Base-by-base conservation (phyloP, 1,140 invertebrate genomes). In the Brachystomella parvula region DNA sequence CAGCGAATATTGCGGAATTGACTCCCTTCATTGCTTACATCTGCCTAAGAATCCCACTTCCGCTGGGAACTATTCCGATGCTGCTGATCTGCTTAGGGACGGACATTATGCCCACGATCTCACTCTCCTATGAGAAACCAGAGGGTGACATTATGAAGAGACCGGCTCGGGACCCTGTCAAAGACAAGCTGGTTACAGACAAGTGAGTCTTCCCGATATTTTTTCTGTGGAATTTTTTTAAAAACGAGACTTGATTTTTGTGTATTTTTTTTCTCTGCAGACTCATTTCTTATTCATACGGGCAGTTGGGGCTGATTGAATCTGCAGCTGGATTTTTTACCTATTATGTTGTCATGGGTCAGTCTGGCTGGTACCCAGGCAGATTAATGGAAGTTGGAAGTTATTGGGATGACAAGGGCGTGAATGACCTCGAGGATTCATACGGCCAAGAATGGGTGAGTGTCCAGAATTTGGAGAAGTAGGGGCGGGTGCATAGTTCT, bases 101-200 rank as follows among this genome's bases (percentile, higher is more conserved):
- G 76, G 96, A 99, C 86, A 98, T 99, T 94, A 15, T 97, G 75
- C 96, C 96, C 75, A 96, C 96, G 75, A 98, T 99, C 81, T 96
- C 96, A 67, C 84, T 99, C 78, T 96, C 96, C 75, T 99, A 99
- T 82, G 96, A 99, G 84, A 85, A 89, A 80, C 90, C 96, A 63
- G 96, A 99, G 80, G 90, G 91, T 73, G 96, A 99, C 82, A 99
- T 99, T 80, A 99, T 99, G 96, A 98, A 98, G 85, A 86, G 96
- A 74, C 87, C 87, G 75, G 96, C 96, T 74, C 87, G 96, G 80
- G 90, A 98, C 83, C 94, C 96, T 64, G 84, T 86, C 75, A 85
- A 85, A 74, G 96, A 99, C 84, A 98, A 97, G 84, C 88, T 99
- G 79, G 95, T 99, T 77, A 99, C 98, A 82, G 92, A 97, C 87